Percentiles rank a stretch among this genome's conserved stretches.
These are phyloP conservation scores for Bibio marci DNA, from an alignment of 2,888 invertebrate species.

Conservation along the genomic window DNA sequence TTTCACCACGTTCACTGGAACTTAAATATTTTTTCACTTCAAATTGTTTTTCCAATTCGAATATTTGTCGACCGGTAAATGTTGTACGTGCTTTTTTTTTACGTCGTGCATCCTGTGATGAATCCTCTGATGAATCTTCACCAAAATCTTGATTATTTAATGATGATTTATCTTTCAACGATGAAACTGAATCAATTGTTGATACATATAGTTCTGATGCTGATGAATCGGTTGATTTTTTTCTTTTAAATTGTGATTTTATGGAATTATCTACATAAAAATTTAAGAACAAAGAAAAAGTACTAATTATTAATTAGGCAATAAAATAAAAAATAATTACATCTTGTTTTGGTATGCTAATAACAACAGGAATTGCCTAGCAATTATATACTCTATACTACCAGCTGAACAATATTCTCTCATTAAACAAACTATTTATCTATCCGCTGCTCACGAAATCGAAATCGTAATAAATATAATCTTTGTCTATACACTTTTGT, in stretches of 20 bases:
- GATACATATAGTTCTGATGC: neutral
- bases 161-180: neutral
- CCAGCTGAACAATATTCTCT: too few species aligned
- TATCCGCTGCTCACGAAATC: too few species aligned
- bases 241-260: conserved; percentile 8
- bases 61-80: conserved; percentile 90
- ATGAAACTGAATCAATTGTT: neutral
- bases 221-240: conserved; percentile 6
- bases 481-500: too few species aligned
- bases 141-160: conserved; percentile 18
- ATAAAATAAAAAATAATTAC: too few species aligned
- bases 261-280: conserved; percentile 3
- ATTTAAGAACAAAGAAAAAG: too few species aligned
- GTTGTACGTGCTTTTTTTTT: conserved; percentile 85
- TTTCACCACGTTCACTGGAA: conserved; percentile 82
- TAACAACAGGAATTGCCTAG: too few species aligned
- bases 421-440: too few species aligned
- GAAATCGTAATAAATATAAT: too few species aligned
- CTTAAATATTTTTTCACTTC: conserved; percentile 92
- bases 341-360: too few species aligned
- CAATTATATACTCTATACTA: too few species aligned
- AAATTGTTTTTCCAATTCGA: conserved; percentile 91
- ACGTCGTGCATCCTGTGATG: conserved; percentile 38
- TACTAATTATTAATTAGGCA: too few species aligned
- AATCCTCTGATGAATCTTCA: conserved; percentile 33